Base-by-base conservation (phyloP, 2,888 invertebrate species). In the Sinopyrophorus schimmeli region DNA sequence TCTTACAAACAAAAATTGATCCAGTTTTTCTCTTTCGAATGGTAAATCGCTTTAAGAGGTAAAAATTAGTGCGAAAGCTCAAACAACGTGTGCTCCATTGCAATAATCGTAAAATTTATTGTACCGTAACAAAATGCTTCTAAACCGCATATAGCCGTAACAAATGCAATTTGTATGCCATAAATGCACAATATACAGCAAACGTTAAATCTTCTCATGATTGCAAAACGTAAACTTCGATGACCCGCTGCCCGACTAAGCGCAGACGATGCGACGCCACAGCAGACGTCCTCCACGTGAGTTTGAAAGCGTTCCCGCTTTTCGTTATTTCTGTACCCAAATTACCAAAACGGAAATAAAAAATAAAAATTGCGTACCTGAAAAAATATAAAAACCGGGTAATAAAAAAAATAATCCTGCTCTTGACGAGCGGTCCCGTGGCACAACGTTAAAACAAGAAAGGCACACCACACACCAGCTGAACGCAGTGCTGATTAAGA, bases 401-500 rank as follows among this genome's bases (percentile, higher is more conserved):
- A n/a, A n/a, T 21, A 18, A 31, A 31, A 30, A 26, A 42, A 47
- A 27, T 50, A 50, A 49, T 49, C 51, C 51, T 40, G 44, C 41
- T 46, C 40, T 15, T 41, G 39, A 23, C 23, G 46, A 46, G 40
- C 39, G 38, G 28, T 24, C 30, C 42, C 20, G 16, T 28, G 30
- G 28, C 51, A 52, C 51, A 35, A 38, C 28, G 34, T 40, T n/a
- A n/a, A n/a, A 52, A 42, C 31, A 21, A 27, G 39, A 43, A 38
- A 37, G 52, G 16, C 38, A 47, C 52, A 47, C 47, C 47, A 47
- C 47, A 52, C 47, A 52, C 39, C 47, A 47, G 47, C 43, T 43
- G 40, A 38, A 47, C 34, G 56, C 59, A 54, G 64, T 60, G 58
- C 59, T 54, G 59, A 58, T 63, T 55, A 59, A 63, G 66, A 76